Conservation (phyloP, 2,888 invertebrate genomes). For the Ceramica pisi region DNA sequence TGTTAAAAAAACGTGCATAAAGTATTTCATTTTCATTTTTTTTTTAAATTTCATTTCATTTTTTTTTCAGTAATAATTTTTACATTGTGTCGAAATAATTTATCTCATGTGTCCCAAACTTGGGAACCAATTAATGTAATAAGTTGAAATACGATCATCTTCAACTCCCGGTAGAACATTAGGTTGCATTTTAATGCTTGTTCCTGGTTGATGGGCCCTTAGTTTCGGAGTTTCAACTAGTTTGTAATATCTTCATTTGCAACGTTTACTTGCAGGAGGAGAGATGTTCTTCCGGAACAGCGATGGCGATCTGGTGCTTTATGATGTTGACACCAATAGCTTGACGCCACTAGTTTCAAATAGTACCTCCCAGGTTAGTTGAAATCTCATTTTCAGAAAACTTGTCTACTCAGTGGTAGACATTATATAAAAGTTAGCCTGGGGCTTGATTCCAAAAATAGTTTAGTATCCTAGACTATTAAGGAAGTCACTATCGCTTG, state of each 20-base stretch:
- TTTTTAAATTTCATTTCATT: no score
- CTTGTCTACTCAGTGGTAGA: background rate
- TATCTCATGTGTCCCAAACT: no score
- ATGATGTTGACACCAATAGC: slow-evolving; percentile 85
- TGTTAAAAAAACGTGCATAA: no score
- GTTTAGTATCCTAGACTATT: background rate
- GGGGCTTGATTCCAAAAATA: background rate
- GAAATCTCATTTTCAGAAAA: background rate
- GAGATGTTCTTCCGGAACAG: slow-evolving; percentile 92
- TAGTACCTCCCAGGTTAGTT: slow-evolving; percentile 81
- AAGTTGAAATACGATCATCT: background rate
- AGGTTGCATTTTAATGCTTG: background rate
- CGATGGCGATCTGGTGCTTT: slow-evolving; percentile 90
- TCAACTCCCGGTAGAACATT: background rate
- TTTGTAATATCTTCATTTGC: background rate
- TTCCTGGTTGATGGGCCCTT: background rate
- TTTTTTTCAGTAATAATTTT: no score
- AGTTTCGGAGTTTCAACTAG: no score
- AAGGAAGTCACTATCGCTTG: background rate
- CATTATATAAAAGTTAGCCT: no score
- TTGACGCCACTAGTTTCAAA: slow-evolving; percentile 84
- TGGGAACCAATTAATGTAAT: background rate
- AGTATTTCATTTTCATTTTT: no score
- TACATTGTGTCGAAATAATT: no score
- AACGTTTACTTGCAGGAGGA: slow-evolving; percentile 88